These are phyloP conservation scores for Pocillopora verrucosa DNA, from an alignment of 64 coral and sea anemone species.

Conservation along the genomic window DNA sequence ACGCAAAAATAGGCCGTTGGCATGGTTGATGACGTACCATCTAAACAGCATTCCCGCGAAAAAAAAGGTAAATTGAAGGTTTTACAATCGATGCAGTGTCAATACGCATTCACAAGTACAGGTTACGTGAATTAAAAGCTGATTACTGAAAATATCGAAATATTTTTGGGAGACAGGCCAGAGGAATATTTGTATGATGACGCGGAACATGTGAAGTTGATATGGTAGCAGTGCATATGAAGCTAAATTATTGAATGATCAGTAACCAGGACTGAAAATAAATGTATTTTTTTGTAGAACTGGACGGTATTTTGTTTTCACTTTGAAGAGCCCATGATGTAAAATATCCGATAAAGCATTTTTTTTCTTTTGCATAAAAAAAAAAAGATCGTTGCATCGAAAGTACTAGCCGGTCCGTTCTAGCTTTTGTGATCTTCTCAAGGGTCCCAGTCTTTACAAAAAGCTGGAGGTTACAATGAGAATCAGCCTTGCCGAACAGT, in stretches of 20 bases:
- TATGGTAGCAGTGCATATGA: not conserved
- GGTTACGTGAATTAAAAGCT: not conserved
- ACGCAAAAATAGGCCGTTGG: too few relatives aligned
- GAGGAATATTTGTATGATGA: not conserved
- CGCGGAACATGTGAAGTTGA: not conserved
- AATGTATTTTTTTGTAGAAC: constrained; percentile 34
- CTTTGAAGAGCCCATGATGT: not conserved
- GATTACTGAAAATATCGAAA: not conserved
- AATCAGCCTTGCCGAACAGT: too few relatives aligned
- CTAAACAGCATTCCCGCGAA: too few relatives aligned
- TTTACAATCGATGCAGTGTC: not conserved
- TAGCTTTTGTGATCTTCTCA: too few relatives aligned
- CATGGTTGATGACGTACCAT: too few relatives aligned
- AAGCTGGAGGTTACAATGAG: too few relatives aligned
- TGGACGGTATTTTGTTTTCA: not conserved
- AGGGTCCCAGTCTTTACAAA: too few relatives aligned
- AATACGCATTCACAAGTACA: not conserved
- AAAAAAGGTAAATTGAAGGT: not conserved
- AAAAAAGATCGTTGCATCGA: too few relatives aligned
- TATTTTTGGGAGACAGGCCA: not conserved
- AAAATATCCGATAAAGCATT: too few relatives aligned
- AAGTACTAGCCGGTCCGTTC: too few relatives aligned
- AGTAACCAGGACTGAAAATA: not conserved
- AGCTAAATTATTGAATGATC: constrained; percentile 16
- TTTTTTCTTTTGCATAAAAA: too few relatives aligned